Conservation (phyloP, 2,797 vertebrate species). For the Aulostomus chinensis region DNA sequence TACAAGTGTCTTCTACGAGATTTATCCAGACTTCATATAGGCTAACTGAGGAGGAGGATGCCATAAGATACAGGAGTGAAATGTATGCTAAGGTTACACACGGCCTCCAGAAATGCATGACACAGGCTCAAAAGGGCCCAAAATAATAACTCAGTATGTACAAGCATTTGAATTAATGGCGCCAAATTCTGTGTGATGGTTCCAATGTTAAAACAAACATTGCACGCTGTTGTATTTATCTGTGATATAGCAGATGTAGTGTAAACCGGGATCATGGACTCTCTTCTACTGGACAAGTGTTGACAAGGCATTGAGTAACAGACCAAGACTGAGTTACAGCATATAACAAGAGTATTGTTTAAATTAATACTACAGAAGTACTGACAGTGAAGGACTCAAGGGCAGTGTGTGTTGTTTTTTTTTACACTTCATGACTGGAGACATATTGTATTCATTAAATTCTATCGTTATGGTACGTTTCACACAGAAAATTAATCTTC, state of each 20-base stretch:
- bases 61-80: slow-evolving; percentile 36
- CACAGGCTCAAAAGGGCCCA: slow-evolving; percentile 51
- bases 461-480: no score
- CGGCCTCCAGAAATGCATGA: slow-evolving; percentile 35
- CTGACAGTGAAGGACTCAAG: slow-evolving; percentile 24
- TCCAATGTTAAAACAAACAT: slow-evolving; percentile 37
- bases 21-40: slow-evolving; percentile 40
- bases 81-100: slow-evolving; percentile 41
- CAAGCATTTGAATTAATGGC: slow-evolving; percentile 48
- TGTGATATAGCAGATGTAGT: slow-evolving; percentile 25
- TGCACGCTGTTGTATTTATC: slow-evolving; percentile 49
- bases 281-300: slow-evolving; percentile 31
- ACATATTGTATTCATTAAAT: background rate
- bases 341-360: slow-evolving; percentile 26
- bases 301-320: slow-evolving; percentile 17
- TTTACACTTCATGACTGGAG: slow-evolving; percentile 32
- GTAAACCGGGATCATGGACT: slow-evolving; percentile 25
- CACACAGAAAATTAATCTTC: slow-evolving; percentile 16
- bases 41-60: slow-evolving; percentile 45
- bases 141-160: slow-evolving; percentile 63
- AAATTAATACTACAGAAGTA: slow-evolving; percentile 42
- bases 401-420: slow-evolving; percentile 19
- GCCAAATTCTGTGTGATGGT: slow-evolving; percentile 35
- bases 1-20: background rate
- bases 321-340: slow-evolving; percentile 30